Evolutionary conservation across 2,888 invertebrate species (phyloP).

Genomic region (Dendrolimus pini): DNA sequence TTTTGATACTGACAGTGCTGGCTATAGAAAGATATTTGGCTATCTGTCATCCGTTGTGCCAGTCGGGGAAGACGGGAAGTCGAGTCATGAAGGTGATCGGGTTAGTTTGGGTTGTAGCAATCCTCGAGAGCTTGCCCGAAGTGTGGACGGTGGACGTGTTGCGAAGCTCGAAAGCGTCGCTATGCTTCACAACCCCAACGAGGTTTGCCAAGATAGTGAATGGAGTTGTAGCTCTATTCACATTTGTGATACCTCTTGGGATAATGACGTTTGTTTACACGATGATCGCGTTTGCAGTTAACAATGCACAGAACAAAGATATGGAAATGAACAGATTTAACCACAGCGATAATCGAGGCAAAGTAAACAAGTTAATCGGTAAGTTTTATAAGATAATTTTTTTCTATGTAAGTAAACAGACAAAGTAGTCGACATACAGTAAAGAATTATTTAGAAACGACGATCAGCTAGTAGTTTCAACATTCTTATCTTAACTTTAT

Average conservation of each 20-base stretch:
- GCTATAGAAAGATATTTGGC: slow-evolving; percentile 48
- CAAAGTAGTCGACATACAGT: no score
- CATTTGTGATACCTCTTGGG: slow-evolving; percentile 37
- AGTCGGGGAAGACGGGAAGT: slow-evolving; percentile 29
- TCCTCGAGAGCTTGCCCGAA: slow-evolving; percentile 38
- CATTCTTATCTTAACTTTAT: no score
- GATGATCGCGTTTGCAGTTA: slow-evolving; percentile 46
- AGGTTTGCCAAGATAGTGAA: slow-evolving; percentile 31
- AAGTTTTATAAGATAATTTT: slow-evolving; percentile 19
- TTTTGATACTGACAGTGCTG: slow-evolving; percentile 43
- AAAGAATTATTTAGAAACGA: no score
- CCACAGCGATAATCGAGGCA: slow-evolving; percentile 38
- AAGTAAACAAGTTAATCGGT: slow-evolving; percentile 49
- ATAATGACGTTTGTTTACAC: slow-evolving; percentile 45
- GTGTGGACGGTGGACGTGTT: slow-evolving; percentile 35
- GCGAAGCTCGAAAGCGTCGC: slow-evolving; percentile 22
- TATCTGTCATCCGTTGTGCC: slow-evolving; percentile 38
- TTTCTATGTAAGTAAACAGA: slow-evolving; percentile 1
- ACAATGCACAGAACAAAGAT: slow-evolving; percentile 25
- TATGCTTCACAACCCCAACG: slow-evolving; percentile 40
- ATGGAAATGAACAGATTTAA: slow-evolving; percentile 36
- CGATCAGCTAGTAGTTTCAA: no score
- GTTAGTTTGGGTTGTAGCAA: slow-evolving; percentile 37
- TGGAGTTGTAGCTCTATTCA: slow-evolving; percentile 35
- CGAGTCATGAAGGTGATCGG: slow-evolving; percentile 39